phyloP scores from a whole-genome alignment of 2,888 invertebrate genomes.

The Dynastes grantii region DNA sequence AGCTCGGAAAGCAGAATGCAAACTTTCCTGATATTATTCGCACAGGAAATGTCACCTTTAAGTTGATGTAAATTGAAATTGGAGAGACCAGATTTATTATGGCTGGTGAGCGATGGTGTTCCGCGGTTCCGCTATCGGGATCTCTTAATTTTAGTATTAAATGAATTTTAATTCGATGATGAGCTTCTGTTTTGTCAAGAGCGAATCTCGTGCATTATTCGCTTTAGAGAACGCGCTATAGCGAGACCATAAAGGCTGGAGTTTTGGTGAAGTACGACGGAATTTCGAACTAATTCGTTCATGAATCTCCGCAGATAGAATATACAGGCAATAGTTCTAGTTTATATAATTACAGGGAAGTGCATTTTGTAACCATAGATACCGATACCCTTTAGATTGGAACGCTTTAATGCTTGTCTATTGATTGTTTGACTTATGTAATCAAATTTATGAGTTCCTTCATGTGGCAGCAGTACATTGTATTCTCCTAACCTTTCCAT shows the following conservation, averaged over 20 bases:
- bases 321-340: too few species aligned
- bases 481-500: too few species aligned
- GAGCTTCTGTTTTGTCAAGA: constrained; percentile 12
- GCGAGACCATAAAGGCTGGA: not conserved
- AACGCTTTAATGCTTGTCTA: too few species aligned
- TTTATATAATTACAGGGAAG: too few species aligned
- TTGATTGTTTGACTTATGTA: too few species aligned
- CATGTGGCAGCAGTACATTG: too few species aligned
- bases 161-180: constrained; percentile 44
- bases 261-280: not conserved
- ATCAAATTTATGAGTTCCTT: too few species aligned
- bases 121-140: constrained; percentile 15
- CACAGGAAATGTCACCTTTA: constrained; percentile 46
- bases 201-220: constrained; percentile 5
- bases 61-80: constrained; percentile 46
- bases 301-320: not conserved
- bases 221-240: constrained; percentile 13
- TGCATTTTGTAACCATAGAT: too few species aligned
- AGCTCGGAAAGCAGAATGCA: constrained; percentile 39
- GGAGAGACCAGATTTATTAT: constrained; percentile 44
- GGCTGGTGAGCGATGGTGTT: not conserved
- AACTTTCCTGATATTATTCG: constrained; percentile 43
- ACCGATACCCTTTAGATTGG: too few species aligned
- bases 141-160: constrained; percentile 41
- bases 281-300: not conserved